Base-by-base conservation (phyloP, 1,140 invertebrate species). In the Drosophila pachea region DNA sequence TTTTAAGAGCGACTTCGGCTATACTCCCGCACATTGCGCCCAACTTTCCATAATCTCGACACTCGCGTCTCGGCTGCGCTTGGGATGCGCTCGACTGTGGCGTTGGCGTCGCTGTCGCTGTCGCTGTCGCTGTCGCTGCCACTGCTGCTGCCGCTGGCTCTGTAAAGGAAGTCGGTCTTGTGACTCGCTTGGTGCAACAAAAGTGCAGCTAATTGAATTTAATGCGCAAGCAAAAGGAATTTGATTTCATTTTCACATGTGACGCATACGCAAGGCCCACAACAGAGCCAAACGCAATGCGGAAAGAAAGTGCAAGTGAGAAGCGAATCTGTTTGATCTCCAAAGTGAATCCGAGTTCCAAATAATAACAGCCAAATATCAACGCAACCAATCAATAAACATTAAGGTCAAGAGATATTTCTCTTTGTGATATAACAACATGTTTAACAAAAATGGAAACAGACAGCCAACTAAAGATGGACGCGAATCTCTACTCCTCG, bases 121-220 rank as follows among this genome's bases (percentile, higher is more conserved):
- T 9, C 8, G 47, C 47, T 22, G 48, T 12, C 11, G 56, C 38
- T 60, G 59, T 12, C 58, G 53, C 40, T 61, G 42, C n/a, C n/a
- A n/a, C n/a, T 7, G 6, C 12, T 8, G 54, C 64, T 45, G 60
- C 22, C 43, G 67, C 48, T 42, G 22, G 22, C 22, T 22, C 1
- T 22, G 60, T 43, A 76, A 76, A 74, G 79, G 79, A 84, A 83
- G 79, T 84, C 76, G 61, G 62, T 82, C 73, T 83, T 84, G 73
- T 79, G 76, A 83, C 73, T 76, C 72, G 65, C 59, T 79, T 75
- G 65, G 66, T 79, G 79, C 73, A 75, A 69, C 69, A 68, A 68
- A 65, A 75, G 69, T 75, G 69, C 62, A 76, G 73, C 71, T 83
- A 83, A 83, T 83, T 83, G 79, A 84, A 79, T 79, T 83, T 86